Evolutionary conservation across 2,888 invertebrate genomes (phyloP), one percentile per base, ranked within the genome.

Genomic region (Hirtodrosophila duncani): DNA sequence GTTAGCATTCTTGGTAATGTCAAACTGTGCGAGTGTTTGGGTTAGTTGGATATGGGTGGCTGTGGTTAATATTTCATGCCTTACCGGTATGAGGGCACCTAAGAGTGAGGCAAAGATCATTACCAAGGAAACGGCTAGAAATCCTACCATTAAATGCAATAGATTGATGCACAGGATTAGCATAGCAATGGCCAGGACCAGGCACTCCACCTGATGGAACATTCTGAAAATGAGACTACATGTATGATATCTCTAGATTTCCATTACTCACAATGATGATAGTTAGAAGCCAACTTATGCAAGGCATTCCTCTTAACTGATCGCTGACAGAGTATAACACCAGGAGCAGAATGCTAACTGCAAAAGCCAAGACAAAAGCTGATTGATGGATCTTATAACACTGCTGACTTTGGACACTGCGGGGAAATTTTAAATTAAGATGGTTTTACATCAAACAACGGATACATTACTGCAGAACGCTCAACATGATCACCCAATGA

Each of bases 311-410:
- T 1, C 68, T 27, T 0, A 68, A 1, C 3, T 56, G 42, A 20
- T 17, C 26, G 16, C 45, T 63, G 0, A 60, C 3, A 2, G 46
- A 9, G 9, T 55, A 71, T 0, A 60, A 3, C 1, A 55, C 0
- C 0, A 60, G 30, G 0, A 71, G 36, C 3, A 71, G 14, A 30
- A 71, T n/a, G 7, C 57, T 43, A 1, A 58, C 23, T 0, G 55
- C 29, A 14, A 63, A 68, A 8, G 27, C 17, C 3, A 77, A 1
- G 1, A 68, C 3, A 10, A 66, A 16, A 1, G 72, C 27, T 5
- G 55, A 26, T n/a, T 38, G 34, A 11, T 63, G 30, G 2, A 1
- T 1, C 0, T 9, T 7, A 0, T 33, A n/a, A n/a, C n/a, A n/a
- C n/a, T n/a, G n/a, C n/a, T n/a, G n/a, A n/a, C n/a, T n/a, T n/a